Base-by-base conservation (phyloP, 2,888 invertebrate species). In the Ditylenchus weischeri region DNA sequence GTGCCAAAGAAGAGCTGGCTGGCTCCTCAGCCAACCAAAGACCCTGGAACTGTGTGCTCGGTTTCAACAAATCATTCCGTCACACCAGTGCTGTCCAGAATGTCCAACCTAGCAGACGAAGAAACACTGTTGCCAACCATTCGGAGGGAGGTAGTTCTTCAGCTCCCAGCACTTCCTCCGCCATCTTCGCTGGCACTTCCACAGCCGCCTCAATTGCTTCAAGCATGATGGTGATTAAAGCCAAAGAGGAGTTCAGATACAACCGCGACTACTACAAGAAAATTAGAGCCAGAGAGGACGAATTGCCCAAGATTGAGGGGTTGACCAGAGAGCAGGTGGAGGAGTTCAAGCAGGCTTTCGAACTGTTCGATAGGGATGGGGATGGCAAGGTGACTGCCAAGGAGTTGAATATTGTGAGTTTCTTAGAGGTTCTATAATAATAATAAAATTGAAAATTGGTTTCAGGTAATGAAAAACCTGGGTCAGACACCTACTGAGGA, bases 401-500 rank as follows among this genome's bases (percentile, higher is more conserved):
- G 18, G 74, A 74, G 59, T 63, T 74, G 23, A 73, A 73, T n/a
- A 65, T 70, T 38, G 74, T 43, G 15, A 43, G 43, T 43, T 43
- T 43, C 1, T 43, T 43, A 8, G 43, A 15, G 11, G 5, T 3
- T 43, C 8, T 43, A 13, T 43, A 15, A 43, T 15, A 8, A 6
- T 43, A 15, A 43, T 6, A 43, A 43, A 10, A 43, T 43, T 43
- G 8, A 3, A 15, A 10, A 43, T 6, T 6, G 43, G 29, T 43
- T 43, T 6, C 1, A 43, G 11, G 43, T 74, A 10, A 76, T 74
- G 75, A 68, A 70, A 54, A 61, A 64, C 8, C 66, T 76, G 13
- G 74, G 74, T 13, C 76, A 74, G n/a, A 54, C 59, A 8, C 74
- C 74, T 29, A 68, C 76, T 7, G 64, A 69, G 3, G 67, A 72